Evolutionary conservation across 2,797 vertebrate species (phyloP), one percentile per base, ranked within the genome.

Genomic region (Sebastes matsubarae): DNA sequence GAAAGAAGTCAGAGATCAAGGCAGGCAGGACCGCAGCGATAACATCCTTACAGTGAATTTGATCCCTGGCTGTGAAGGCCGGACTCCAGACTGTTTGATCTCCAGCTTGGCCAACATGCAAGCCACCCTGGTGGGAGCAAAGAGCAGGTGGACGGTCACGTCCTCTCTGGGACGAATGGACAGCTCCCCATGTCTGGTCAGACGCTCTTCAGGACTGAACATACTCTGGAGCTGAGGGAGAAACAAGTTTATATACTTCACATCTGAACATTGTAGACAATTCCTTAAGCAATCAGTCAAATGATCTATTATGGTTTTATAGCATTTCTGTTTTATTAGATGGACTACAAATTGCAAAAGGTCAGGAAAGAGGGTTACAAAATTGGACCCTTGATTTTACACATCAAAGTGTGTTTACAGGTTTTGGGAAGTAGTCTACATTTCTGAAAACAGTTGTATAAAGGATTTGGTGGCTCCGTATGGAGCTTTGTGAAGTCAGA

Each of bases 61-160:
- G 88, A 99, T 87, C 80, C 97, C 98, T 58, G 97, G 97, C 65
- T 97, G 97, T 68, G 95, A 95, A 32, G 96, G 94, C 7, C 82
- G 95, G 74, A 96, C 93, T 60, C 96, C 96, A 80, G 97, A 97
- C 80, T 98, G 97, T 87, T 99, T 99, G 89, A 99, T 99, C 94
- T 99, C 99, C 82, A 99, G 94, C 85, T 98, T 99, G 83, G 98
- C 97, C 92, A 97, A 93, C 97, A 97, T 98, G 91, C 96, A 97
- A 36, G 98, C 97, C 78, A 98, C 93, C 24, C 97, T 95, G 68
- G 97, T 98, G 55, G 99, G 98, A 66, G 97, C 93, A 71, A 98
- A 99, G 36, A 97, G 95, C 75, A 99, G 86, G 78, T 96, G 97
- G 77, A 99, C 92, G 0, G 94, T 87, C n/a, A 96, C 88, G 5